phyloP scores from a whole-genome alignment of 2,113 vertebrate species.

The Corapipo altera region DNA sequence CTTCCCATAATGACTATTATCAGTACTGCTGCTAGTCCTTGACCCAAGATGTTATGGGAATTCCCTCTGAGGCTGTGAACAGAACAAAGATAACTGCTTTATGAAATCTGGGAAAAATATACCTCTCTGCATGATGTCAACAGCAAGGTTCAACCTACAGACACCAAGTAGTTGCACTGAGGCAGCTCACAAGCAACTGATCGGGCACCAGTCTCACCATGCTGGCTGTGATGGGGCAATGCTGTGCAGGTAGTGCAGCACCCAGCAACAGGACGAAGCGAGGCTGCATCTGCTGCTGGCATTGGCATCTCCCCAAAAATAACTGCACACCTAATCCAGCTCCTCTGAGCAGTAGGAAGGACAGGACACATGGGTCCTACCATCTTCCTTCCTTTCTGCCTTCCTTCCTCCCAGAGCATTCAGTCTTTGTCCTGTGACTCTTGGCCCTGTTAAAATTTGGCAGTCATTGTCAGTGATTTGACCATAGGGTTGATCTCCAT shows the following conservation, averaged over 20 bases:
- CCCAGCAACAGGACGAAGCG: accelerated
- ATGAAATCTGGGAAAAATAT: background rate
- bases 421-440: background rate
- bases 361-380: background rate
- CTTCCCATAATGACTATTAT: background rate
- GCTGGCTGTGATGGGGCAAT: background rate
- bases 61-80: background rate
- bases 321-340: background rate
- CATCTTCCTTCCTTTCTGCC: too few species aligned
- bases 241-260: background rate
- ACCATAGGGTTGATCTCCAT: background rate
- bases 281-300: background rate
- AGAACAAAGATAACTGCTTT: background rate
- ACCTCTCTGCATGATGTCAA: background rate
- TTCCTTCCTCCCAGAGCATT: background rate
- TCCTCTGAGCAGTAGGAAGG: background rate
- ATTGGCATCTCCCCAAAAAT: background rate
- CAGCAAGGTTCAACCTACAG: background rate
- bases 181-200: background rate
- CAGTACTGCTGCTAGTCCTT: background rate
- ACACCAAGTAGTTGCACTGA: accelerated
- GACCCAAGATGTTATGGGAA: background rate
- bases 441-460: background rate
- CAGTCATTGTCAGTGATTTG: background rate
- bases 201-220: background rate